Base-by-base conservation (phyloP, 1,140 invertebrate species). In the Globodera ellingtonae region DNA sequence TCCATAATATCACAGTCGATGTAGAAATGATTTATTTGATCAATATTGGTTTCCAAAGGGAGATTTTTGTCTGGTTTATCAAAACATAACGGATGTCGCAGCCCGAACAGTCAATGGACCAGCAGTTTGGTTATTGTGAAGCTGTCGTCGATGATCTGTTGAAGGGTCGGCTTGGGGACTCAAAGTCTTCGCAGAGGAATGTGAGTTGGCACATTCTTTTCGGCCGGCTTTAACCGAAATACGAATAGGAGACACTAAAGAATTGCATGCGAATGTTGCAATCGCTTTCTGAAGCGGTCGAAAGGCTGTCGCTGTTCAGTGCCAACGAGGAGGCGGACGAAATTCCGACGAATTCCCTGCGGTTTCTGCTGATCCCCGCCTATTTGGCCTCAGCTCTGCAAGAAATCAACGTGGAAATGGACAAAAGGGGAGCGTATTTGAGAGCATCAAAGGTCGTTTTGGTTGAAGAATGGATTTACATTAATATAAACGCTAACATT, bases 161-260 rank as follows among this genome's bases (percentile, higher is more conserved):
- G 13, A 24, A 44, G 7, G 75, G n/a, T 21, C 62, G 62, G 4
- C 50, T 77, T 35, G 94, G 84, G 93, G 97, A 90, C 91, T 95
- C 78, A 88, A 79, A n/a, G 8, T 76, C 47, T n/a, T 10, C 65
- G 21, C 62, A 80, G 21, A 62, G 6, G 50, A 80, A 66, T 79
- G 73, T 78, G 9, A 59, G 35, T 35, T 78, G 50, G 24, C 56
- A 24, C 8, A 65, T 67, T 52, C 56, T 21, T 78, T 15, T 8
- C 7, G 7, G 50, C 56, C 0, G 15, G 0, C 5, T 6, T 52
- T 66, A 6, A 21, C 15, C 44, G 15, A 44, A 56, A 59, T 69
- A 59, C 50, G 46, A 72, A 8, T 7, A 82, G 81, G 81, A 82
- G 5, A 71, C 46, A 10, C 62, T 83, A 21, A 50, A 70, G 46